Evolutionary conservation across 2,888 invertebrate genomes (phyloP).

Genomic region (Amiota communis): DNA sequence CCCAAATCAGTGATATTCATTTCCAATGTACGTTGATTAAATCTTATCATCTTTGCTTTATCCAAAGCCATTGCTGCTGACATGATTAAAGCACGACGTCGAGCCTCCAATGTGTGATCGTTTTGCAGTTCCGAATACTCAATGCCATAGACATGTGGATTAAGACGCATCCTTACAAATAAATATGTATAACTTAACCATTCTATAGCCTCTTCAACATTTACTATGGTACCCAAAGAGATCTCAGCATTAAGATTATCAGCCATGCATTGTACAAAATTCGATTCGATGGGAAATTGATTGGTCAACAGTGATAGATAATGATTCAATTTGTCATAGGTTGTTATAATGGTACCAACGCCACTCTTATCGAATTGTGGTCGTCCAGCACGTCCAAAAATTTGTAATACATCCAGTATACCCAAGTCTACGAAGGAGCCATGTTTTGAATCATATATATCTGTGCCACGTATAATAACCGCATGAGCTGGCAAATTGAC

Average conservation of each 20-base stretch:
- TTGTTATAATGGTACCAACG: conserved; percentile 95
- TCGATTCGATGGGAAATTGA: conserved; percentile 98
- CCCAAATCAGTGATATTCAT: conserved; percentile 89
- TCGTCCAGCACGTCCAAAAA: conserved; percentile 98
- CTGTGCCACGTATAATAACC: conserved; percentile 85
- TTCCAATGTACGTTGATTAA: conserved; percentile 87
- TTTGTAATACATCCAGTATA: conserved; percentile 97
- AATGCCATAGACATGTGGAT: conserved; percentile 85
- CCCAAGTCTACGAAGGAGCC: conserved; percentile 95
- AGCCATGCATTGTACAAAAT: conserved; percentile 90
- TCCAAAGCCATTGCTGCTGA: conserved; percentile 89
- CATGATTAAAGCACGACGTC: conserved; percentile 85
- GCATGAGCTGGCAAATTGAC: conserved; percentile 99
- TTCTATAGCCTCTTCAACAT: conserved; percentile 94
- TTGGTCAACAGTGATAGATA: conserved; percentile 95
- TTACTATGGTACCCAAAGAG: conserved; percentile 95
- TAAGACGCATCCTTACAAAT: conserved; percentile 93
- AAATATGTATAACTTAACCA: conserved; percentile 99
- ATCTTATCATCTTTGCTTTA: conserved; percentile 94
- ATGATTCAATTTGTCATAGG: conserved; percentile 91
- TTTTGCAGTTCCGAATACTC: conserved; percentile 79
- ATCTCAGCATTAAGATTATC: conserved; percentile 99
- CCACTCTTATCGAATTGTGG: conserved; percentile 98
- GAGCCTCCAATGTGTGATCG: conserved; percentile 85
- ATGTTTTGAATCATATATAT: conserved; percentile 96